Percentiles rank a stretch among this genome's conserved stretches.
Conservation (phyloP, 1,140 invertebrate species). For the Glossosoma conforme region DNA sequence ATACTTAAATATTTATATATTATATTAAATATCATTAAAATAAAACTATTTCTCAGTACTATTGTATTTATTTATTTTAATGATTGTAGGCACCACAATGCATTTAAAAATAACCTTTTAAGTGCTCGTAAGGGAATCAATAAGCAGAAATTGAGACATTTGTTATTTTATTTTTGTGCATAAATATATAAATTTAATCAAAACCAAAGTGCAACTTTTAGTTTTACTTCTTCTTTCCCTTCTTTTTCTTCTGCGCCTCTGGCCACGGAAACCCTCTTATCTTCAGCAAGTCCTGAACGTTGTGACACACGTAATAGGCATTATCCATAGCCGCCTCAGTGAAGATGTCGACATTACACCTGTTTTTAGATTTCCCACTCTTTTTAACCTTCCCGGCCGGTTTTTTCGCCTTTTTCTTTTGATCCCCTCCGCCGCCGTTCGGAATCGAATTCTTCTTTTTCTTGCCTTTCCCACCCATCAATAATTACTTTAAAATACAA, state of each 20-base stretch:
- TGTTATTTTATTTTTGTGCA: too few relatives aligned
- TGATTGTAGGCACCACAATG: too few relatives aligned
- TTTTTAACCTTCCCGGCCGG: conserved; percentile 48
- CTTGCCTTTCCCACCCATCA: conserved; percentile 46
- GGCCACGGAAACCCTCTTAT: conserved; percentile 79
- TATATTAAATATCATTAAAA: too few relatives aligned
- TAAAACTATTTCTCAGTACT: too few relatives aligned
- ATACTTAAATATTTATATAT: too few relatives aligned
- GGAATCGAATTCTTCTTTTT: conserved; percentile 52
- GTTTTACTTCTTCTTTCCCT: conserved; percentile 40
- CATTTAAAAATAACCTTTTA: too few relatives aligned
- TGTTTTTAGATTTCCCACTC: conserved; percentile 54
- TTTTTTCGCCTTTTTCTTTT: conserved; percentile 49
- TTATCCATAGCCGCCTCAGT: conserved; percentile 85
- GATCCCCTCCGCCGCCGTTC: conserved; percentile 44
- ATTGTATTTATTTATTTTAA: too few relatives aligned
- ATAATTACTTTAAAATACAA: too few relatives aligned
- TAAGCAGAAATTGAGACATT: too few relatives aligned
- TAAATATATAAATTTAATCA: too few relatives aligned
- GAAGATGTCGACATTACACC: conserved; percentile 72
- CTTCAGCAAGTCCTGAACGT: conserved; percentile 73
- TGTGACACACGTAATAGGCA: conserved; percentile 83
- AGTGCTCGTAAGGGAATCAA: too few relatives aligned
- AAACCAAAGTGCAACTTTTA: too few relatives aligned
- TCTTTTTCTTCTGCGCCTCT: conserved; percentile 74